Evolutionary conservation across 1,140 invertebrate genomes (phyloP).

Genomic region (Drosophila erecta): DNA sequence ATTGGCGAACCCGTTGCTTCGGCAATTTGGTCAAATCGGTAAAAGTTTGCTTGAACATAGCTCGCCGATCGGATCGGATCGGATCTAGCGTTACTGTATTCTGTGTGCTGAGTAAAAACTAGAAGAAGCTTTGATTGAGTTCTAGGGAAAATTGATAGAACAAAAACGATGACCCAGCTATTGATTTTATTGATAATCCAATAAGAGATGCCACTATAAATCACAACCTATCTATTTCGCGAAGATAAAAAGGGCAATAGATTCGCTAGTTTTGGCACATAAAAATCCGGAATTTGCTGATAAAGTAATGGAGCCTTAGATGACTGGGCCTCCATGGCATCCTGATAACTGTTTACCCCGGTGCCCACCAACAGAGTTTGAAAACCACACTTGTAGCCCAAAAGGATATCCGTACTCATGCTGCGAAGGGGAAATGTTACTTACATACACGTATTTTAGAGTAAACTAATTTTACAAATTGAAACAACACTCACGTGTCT

Average conservation of each 20-base stretch:
- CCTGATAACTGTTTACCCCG: slow-evolving; percentile 37
- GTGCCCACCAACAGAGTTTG: slow-evolving; percentile 61
- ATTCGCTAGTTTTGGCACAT: slow-evolving; percentile 34
- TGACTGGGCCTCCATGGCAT: slow-evolving; percentile 25
- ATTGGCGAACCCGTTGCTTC: slow-evolving; percentile 48
- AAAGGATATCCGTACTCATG: slow-evolving; percentile 51
- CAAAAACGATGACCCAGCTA: too few species aligned
- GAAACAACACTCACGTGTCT: slow-evolving; percentile 43
- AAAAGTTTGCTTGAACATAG: slow-evolving; percentile 58
- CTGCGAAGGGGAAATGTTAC: slow-evolving; percentile 5
- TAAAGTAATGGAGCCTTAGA: slow-evolving; percentile 27
- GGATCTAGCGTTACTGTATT: neutral
- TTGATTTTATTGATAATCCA: neutral
- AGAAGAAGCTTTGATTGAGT: neutral
- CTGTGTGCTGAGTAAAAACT: neutral
- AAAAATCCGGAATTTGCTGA: slow-evolving; percentile 57
- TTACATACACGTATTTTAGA: too few species aligned
- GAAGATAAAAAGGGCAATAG: slow-evolving; percentile 49
- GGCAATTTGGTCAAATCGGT: slow-evolving; percentile 48
- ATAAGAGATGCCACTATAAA: neutral
- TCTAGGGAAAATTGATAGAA: too few species aligned
- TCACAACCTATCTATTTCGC: slow-evolving; percentile 31
- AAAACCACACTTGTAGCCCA: slow-evolving; percentile 67
- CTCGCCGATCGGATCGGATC: neutral
- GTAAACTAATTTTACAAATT: too few species aligned